Percentiles rank a stretch among this genome's conserved stretches.
These are phyloP conservation scores for Zoanthus gigantus DNA, from an alignment of 92 coral and sea anemone genomes.

Conservation along the genomic window DNA sequence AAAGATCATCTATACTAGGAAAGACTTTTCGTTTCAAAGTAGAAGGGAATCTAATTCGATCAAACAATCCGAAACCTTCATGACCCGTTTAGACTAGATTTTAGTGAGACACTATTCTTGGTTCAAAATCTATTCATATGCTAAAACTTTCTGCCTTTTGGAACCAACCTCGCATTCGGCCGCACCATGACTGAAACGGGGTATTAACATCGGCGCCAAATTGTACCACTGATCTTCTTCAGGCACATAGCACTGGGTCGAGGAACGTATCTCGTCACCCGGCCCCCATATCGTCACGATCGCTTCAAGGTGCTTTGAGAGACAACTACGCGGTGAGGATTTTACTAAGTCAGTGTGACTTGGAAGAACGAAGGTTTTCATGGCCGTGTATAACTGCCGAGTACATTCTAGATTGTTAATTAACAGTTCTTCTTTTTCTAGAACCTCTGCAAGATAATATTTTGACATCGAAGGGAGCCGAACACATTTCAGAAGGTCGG, in stretches of 20 bases:
- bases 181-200: constrained; percentile 98
- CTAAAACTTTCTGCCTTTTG: background rate
- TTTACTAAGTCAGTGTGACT: constrained; percentile 23
- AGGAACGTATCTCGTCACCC: constrained; percentile 93
- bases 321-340: constrained; percentile 66
- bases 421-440: constrained; percentile 85
- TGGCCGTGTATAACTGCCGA: constrained; percentile 77
- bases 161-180: constrained; percentile 74
- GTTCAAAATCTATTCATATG: too few species aligned
- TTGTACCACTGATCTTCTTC: constrained; percentile 90
- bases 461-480: constrained; percentile 84
- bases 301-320: constrained; percentile 72
- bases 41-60: too few species aligned
- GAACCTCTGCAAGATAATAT: constrained; percentile 78
- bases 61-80: too few species aligned
- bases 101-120: too few species aligned
- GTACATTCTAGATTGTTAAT: constrained; percentile 74
- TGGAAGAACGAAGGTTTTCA: constrained; percentile 81
- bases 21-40: too few species aligned
- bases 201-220: constrained; percentile 93
- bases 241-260: constrained; percentile 95
- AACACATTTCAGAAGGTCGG: constrained; percentile 72
- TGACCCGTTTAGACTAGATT: too few species aligned
- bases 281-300: constrained; percentile 98
- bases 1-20: too few species aligned